phyloP scores from a whole-genome alignment of 2,888 invertebrate genomes.

The Ligdia adustata region DNA sequence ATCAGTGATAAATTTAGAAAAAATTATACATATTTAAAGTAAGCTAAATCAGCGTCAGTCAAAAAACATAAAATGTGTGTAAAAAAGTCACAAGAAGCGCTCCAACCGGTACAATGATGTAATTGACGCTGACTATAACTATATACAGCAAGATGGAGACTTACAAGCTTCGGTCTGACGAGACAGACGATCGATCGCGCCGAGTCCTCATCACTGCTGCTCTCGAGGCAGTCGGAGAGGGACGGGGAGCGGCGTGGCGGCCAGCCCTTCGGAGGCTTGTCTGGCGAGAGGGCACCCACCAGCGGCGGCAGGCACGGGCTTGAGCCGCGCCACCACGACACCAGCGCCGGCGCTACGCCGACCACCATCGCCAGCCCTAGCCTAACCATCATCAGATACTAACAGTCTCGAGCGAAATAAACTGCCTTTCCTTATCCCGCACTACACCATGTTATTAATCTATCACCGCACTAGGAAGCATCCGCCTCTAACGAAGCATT shows the following conservation, averaged over 20 bases:
- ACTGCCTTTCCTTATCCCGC: slow-evolving; percentile 21
- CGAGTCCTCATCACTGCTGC: slow-evolving; percentile 76
- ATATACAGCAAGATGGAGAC: too few relatives aligned
- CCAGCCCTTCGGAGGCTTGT: slow-evolving; percentile 63
- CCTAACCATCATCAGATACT: slow-evolving; percentile 64
- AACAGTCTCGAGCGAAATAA: slow-evolving; percentile 3
- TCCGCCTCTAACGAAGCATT: slow-evolving; percentile 48
- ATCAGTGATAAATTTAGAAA: too few relatives aligned
- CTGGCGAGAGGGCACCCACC: slow-evolving; percentile 45
- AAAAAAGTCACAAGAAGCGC: too few relatives aligned
- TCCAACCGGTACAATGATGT: slow-evolving; percentile 15
- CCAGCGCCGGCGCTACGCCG: slow-evolving; percentile 78
- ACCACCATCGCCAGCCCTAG: slow-evolving; percentile 79
- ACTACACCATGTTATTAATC: slow-evolving; percentile 37
- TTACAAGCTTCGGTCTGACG: slow-evolving; percentile 76
- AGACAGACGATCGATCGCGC: slow-evolving; percentile 75
- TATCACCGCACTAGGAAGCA: slow-evolving; percentile 51
- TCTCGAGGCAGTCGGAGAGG: slow-evolving; percentile 77
- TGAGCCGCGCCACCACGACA: slow-evolving; percentile 78
- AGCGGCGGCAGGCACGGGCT: slow-evolving; percentile 56
- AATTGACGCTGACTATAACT: too few relatives aligned
- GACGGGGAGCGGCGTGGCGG: slow-evolving; percentile 71
- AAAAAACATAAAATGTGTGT: too few relatives aligned
- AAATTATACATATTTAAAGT: too few relatives aligned
- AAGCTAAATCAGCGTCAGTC: too few relatives aligned